phyloP scores from a whole-genome alignment of 2,888 invertebrate genomes.

The Elaeidobius kamerunicus region DNA sequence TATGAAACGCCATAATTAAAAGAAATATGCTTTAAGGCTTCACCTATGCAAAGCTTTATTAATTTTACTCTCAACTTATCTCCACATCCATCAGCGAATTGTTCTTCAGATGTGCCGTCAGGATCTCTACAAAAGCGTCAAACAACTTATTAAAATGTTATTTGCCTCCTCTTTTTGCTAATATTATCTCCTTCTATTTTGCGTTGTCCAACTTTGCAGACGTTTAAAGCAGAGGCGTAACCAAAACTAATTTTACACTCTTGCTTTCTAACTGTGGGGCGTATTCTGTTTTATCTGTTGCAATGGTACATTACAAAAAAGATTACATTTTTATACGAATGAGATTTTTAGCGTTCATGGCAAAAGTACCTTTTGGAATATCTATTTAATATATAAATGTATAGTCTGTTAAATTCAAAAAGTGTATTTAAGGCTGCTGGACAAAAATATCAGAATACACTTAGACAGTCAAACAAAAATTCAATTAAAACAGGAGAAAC shows the following conservation, averaged over 20 bases:
- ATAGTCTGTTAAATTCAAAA: too few species aligned
- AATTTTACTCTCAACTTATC: conserved; percentile 26
- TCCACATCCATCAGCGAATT: conserved; percentile 23
- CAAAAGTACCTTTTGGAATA: too few species aligned
- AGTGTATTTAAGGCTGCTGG: too few species aligned
- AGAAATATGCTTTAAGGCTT: conserved; percentile 9
- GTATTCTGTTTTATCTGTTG: not conserved
- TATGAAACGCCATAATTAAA: conserved; percentile 18
- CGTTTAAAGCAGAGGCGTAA: conserved; percentile 5
- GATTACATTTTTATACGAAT: too few species aligned
- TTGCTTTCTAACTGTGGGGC: not conserved
- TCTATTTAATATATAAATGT: too few species aligned
- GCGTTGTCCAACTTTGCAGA: conserved; percentile 5
- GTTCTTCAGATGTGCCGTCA: conserved; percentile 27
- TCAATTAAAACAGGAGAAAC: too few species aligned
- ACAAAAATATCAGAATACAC: too few species aligned
- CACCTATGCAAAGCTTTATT: conserved; percentile 27
- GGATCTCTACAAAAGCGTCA: conserved; percentile 26
- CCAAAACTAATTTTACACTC: conserved; percentile 3
- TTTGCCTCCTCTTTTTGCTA: conserved; percentile 18
- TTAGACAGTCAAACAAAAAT: too few species aligned
- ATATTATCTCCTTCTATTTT: conserved; percentile 6
- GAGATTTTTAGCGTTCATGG: too few species aligned
- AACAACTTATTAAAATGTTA: conserved; percentile 30
- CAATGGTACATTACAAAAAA: not conserved